Base-by-base conservation (phyloP, 2,888 invertebrate genomes). In the Poecilus cupreus region DNA sequence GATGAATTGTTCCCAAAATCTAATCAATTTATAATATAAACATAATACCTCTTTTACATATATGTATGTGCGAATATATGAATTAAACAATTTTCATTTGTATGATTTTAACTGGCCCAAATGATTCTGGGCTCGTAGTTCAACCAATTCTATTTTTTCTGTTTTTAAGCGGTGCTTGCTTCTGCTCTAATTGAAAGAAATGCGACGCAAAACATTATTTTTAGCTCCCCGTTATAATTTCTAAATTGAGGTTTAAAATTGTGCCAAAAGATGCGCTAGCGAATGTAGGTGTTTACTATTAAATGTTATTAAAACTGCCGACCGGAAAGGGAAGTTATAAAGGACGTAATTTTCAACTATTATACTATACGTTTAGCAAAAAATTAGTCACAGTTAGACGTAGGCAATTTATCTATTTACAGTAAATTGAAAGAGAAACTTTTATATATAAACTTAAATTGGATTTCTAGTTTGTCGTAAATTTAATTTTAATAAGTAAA, bases 251-350 rank as follows among this genome's bases (percentile, higher is more conserved):
- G 60, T n/a, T 60, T 22, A 24, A 68, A 57, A 37, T 39, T 68
- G 32, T 68, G 39, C 37, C 37, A 37, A 68, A 37, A 32, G 64
- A 68, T 68, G 32, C 39, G 18, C 13, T 68, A 8, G 18, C 16
- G 37, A 68, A 68, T 68, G 64, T 68, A 68, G 64, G 64, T 68
- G 64, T 68, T 18, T 68, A 32, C 64, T 68, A 68, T 68, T 68
- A 68, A 68, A 37, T 37, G 64, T 68, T 37, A 68, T 68, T 16
- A 68, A 68, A 68, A 68, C 37, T 37, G 10, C 64, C 16, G 18
- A 37, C 64, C 32, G 64, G 64, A 68, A 68, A 68, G 37, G 64
- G 64, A 68, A 68, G 64, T 68, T 68, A 18, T 32, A 32, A 13
- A 68, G 64, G 64, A 68, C 37, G 64, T 68, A 68, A 68, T 68